These are phyloP conservation scores for Trissoscelio sp. DNA, from an alignment of 2,888 invertebrate genomes.

Conservation along the genomic window DNA sequence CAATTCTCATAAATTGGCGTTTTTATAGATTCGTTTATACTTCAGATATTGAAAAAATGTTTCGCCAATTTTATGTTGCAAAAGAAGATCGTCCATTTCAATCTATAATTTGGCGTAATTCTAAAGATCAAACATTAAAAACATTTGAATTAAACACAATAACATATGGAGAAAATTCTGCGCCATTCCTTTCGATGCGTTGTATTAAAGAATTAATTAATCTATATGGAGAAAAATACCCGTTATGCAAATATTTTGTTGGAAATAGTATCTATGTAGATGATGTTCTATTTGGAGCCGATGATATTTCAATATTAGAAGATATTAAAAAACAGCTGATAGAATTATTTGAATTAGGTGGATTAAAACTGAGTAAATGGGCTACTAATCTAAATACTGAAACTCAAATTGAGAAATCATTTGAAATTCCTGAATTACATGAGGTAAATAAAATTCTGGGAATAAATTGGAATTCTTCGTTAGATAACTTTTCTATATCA, in stretches of 20 bases:
- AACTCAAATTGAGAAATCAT: too few species aligned
- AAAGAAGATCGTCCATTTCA: background rate
- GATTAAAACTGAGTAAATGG: background rate
- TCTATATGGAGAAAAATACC: background rate
- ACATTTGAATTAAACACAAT: slow-evolving; percentile 24
- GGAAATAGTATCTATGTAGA: slow-evolving; percentile 2
- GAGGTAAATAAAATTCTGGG: too few species aligned
- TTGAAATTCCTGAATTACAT: too few species aligned
- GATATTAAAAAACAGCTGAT: background rate
- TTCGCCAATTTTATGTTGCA: slow-evolving; percentile 15
- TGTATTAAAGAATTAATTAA: background rate
- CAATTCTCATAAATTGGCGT: slow-evolving; percentile 7
- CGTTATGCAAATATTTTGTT: background rate
- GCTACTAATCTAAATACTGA: too few species aligned
- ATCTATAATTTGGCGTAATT: slow-evolving; percentile 11
- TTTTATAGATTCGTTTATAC: background rate
- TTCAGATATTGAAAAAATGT: slow-evolving; percentile 38
- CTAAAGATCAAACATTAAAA: background rate
- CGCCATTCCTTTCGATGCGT: slow-evolving; percentile 11
- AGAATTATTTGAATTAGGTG: background rate
- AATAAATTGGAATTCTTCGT: too few species aligned
- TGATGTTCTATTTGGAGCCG: slow-evolving; percentile 17
- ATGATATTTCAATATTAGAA: background rate
- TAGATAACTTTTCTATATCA: too few species aligned
- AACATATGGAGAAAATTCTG: background rate